Percentiles rank a stretch among this genome's conserved stretches.
Conservation (phyloP, 2,888 invertebrate genomes). For the Pollenia angustigena region DNA sequence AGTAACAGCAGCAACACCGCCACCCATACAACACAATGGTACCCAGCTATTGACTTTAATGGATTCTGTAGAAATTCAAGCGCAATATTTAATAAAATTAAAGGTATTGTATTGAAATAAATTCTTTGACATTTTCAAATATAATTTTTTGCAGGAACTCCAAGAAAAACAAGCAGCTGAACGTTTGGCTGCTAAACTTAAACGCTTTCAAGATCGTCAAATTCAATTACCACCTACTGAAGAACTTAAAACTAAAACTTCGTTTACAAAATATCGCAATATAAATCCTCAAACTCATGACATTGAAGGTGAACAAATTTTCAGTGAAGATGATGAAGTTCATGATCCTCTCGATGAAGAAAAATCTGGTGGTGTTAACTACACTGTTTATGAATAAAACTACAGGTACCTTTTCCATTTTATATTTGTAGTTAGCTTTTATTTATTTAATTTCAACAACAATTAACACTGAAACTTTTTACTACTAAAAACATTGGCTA, state of each 20-base stretch:
- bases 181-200: conserved; percentile 77
- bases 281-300: conserved; percentile 68
- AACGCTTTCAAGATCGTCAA: conserved; percentile 70
- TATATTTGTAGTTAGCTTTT: conserved; percentile 50
- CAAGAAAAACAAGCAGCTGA: conserved; percentile 81
- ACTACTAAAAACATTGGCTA: conserved; percentile 31
- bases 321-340: conserved; percentile 79
- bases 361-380: conserved; percentile 76
- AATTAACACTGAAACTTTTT: conserved; percentile 54
- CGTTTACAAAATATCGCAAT: conserved; percentile 79
- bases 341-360: conserved; percentile 79
- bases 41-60: conserved; percentile 79
- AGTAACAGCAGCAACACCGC: conserved; percentile 83
- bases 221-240: conserved; percentile 76
- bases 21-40: conserved; percentile 80
- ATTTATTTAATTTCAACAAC: conserved; percentile 50
- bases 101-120: conserved; percentile 77
- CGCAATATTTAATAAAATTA: conserved; percentile 79
- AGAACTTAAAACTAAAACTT: conserved; percentile 76
- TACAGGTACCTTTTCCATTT: conserved; percentile 23
- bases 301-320: conserved; percentile 79
- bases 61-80: conserved; percentile 82
- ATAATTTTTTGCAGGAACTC: conserved; percentile 76
- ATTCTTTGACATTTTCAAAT: not conserved
- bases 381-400: conserved; percentile 75